Evolutionary conservation across 2,113 vertebrate species (phyloP).

Genomic region (Cyanistes caeruleus): DNA sequence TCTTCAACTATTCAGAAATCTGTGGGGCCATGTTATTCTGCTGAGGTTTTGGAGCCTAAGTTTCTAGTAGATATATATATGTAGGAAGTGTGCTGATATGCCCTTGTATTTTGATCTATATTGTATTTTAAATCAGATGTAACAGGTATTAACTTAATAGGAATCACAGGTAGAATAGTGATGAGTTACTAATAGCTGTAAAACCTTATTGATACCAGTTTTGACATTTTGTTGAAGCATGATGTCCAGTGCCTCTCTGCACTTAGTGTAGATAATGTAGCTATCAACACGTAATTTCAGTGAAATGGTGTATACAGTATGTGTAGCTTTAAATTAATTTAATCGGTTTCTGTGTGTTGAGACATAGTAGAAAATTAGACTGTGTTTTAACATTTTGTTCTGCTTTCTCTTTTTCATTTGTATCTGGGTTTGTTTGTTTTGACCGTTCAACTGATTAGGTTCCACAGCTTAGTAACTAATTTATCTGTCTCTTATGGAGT

Average conservation of each 20-base stretch:
- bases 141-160: conserved; percentile 68
- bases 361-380: conserved; percentile 72
- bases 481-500: conserved; percentile 69
- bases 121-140: conserved; percentile 65
- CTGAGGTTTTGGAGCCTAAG: conserved; percentile 25
- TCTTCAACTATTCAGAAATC: conserved; percentile 7
- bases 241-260: conserved; percentile 90
- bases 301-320: conserved; percentile 79
- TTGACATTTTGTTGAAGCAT: conserved; percentile 84
- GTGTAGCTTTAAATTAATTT: conserved; percentile 76
- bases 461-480: conserved; percentile 69
- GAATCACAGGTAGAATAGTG: conserved; percentile 63
- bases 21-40: neutral
- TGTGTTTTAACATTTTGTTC: conserved; percentile 61
- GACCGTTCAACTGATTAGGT: conserved; percentile 16
- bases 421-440: neutral
- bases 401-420: conserved; percentile 52
- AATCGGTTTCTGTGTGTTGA: conserved; percentile 66
- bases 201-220: conserved; percentile 67
- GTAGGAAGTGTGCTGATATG: conserved; percentile 34
- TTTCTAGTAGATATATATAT: conserved; percentile 6
- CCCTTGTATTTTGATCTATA: conserved; percentile 54
- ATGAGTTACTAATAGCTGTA: conserved; percentile 73
- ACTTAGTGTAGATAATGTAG: conserved; percentile 92
- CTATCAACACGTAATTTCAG: conserved; percentile 81